Percentiles rank a stretch among this genome's conserved stretches.
phyloP scores from a whole-genome alignment of 2,113 vertebrate species.

The Tychaedon coryphoeus region DNA sequence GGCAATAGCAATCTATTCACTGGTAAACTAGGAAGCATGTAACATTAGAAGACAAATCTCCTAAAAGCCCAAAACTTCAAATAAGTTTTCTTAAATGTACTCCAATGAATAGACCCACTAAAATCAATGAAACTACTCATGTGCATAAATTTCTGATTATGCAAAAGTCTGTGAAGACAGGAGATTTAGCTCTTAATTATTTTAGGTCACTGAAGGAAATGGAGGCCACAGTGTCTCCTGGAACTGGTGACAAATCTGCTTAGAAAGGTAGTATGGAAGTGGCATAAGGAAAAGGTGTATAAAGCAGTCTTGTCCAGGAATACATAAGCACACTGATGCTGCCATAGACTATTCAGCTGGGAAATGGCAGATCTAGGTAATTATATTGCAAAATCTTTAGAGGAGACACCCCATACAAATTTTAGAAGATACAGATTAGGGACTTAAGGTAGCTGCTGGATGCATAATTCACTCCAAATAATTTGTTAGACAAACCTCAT shows the following conservation, averaged over 20 bases:
- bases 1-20: background rate
- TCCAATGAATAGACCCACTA: background rate
- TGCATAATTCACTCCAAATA: constrained; percentile 20
- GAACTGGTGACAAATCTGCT: constrained; percentile 59
- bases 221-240: constrained; percentile 1
- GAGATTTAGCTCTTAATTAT: constrained; percentile 52
- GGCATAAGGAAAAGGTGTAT: background rate
- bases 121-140: background rate
- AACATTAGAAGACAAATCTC: background rate
- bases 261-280: constrained; percentile 44
- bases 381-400: constrained; percentile 41
- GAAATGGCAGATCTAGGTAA: constrained; percentile 55
- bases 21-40: background rate
- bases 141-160: constrained; percentile 15
- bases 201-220: constrained; percentile 41
- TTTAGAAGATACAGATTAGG: constrained; percentile 47
- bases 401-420: constrained; percentile 63
- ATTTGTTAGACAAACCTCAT: constrained; percentile 39
- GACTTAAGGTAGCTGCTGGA: background rate
- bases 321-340: constrained; percentile 1
- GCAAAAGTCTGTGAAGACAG: constrained; percentile 22
- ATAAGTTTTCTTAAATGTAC: background rate
- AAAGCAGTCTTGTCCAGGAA: constrained; percentile 34
- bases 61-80: background rate
- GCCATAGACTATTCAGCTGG: background rate